phyloP scores from a whole-genome alignment of 2,888 invertebrate species.

The Conops quadrifasciatus region DNA sequence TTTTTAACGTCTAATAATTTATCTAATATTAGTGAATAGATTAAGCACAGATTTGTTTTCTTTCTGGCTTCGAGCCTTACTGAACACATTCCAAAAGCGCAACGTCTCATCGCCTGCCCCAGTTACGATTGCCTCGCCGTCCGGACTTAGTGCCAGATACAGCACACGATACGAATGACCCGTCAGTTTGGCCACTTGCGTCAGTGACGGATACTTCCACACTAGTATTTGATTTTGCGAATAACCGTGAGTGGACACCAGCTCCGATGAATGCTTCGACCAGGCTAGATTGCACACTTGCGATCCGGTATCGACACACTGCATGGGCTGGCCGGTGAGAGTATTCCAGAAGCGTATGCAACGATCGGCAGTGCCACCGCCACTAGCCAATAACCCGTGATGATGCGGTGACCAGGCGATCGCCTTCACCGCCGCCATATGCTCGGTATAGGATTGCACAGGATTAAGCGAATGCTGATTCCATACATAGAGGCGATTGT shows the following conservation, averaged over 20 bases:
- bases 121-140: conserved; percentile 98
- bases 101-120: conserved; percentile 99
- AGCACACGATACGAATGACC: conserved; percentile 96
- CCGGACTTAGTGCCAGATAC: conserved; percentile 95
- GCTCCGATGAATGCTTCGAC: conserved; percentile 97
- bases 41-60: conserved; percentile 94
- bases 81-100: conserved; percentile 99
- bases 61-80: conserved; percentile 93
- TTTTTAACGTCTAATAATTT: conserved; percentile 44
- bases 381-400: conserved; percentile 93
- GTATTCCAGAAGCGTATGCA: conserved; percentile 99
- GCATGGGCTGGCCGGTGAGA: conserved; percentile 96
- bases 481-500: conserved; percentile 71
- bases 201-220: conserved; percentile 98
- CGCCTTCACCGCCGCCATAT: conserved; percentile 97
- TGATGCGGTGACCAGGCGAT: conserved; percentile 99
- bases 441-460: conserved; percentile 93
- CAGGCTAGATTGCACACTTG: conserved; percentile 99
- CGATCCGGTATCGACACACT: conserved; percentile 96
- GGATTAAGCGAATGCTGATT: conserved; percentile 85
- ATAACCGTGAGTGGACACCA: conserved; percentile 98
- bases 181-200: conserved; percentile 95
- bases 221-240: conserved; percentile 98
- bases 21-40: conserved; percentile 88
- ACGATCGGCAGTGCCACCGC: conserved; percentile 99